These are phyloP conservation scores for Chaetura pelagica DNA, from an alignment of 2,113 vertebrate species.

Conservation along the genomic window DNA sequence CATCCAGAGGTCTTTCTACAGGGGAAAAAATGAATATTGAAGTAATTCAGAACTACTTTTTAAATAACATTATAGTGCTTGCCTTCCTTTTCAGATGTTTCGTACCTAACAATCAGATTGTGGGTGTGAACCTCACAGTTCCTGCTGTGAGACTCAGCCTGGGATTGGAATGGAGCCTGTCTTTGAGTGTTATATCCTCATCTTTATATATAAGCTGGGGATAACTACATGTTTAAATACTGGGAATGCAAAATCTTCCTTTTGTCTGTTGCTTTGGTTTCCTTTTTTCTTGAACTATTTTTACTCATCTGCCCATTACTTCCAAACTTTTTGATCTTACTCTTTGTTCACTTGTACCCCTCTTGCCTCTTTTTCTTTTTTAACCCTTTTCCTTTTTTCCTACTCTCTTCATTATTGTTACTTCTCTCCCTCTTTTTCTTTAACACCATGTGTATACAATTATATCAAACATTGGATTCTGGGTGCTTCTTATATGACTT, in stretches of 20 bases:
- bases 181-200: background rate
- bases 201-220: background rate
- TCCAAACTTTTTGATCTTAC: background rate
- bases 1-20: slow-evolving; percentile 48
- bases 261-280: background rate
- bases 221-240: background rate
- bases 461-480: background rate
- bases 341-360: background rate
- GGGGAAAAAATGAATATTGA: background rate
- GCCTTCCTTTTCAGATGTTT: background rate
- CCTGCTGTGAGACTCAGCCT: background rate
- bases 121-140: background rate
- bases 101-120: background rate
- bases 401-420: background rate
- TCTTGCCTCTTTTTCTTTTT: background rate
- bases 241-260: background rate
- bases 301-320: background rate
- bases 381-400: background rate
- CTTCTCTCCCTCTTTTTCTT: background rate
- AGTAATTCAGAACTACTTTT: background rate
- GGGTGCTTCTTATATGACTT: background rate
- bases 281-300: background rate
- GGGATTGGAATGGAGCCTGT: background rate
- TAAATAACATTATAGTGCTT: background rate
- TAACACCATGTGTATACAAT: background rate